phyloP scores from a whole-genome alignment of 2,797 vertebrate species.

The Rhinogobio ventralis region DNA sequence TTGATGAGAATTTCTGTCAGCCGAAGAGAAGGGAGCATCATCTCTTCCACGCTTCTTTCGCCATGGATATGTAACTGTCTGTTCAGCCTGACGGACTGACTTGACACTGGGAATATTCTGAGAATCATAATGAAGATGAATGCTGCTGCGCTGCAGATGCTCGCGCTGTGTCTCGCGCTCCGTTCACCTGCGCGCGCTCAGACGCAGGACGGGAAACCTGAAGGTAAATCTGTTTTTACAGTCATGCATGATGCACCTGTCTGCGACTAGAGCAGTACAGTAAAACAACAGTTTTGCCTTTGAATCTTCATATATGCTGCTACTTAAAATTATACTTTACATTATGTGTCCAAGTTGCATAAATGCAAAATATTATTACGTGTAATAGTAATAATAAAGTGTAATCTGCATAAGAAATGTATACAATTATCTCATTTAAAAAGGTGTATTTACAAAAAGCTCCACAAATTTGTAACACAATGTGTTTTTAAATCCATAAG shows the following conservation, averaged over 20 bases:
- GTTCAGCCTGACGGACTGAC: background rate
- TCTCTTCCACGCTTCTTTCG: background rate
- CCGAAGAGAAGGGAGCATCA: background rate
- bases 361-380: background rate
- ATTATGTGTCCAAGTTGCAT: background rate
- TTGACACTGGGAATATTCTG: constrained; percentile 33
- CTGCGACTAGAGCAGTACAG: background rate
- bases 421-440: background rate
- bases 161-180: constrained; percentile 68
- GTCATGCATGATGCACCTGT: background rate
- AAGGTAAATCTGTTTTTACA: constrained; percentile 26
- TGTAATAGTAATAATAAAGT: background rate
- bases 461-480: background rate
- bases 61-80: constrained; percentile 2
- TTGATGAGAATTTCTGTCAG: background rate
- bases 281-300: background rate
- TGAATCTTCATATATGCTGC: background rate
- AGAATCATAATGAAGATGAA: constrained; percentile 57
- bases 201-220: constrained; percentile 69
- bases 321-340: background rate
- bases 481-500: background rate
- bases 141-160: constrained; percentile 51
- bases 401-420: background rate
- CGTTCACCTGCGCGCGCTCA: constrained; percentile 66
- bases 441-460: background rate